phyloP scores from a whole-genome alignment of 2,797 vertebrate species.

The Nothura maculosa region DNA sequence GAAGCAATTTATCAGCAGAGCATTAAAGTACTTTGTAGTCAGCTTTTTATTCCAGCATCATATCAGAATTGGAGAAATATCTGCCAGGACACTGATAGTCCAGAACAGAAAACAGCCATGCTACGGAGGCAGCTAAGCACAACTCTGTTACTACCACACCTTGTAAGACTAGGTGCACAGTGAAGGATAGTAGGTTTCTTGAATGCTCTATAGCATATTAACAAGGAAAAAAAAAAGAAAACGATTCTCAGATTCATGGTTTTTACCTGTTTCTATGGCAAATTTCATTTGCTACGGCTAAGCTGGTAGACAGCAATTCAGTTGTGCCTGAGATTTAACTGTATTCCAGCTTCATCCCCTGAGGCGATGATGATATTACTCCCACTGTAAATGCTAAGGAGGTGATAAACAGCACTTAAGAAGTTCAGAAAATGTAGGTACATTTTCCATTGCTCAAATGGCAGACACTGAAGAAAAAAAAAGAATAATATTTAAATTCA shows the following conservation, averaged over 20 bases:
- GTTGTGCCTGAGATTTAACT: not conserved
- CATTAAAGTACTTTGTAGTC: not conserved
- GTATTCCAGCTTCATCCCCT: not conserved
- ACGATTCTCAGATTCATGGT: not conserved
- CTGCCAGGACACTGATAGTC: not conserved
- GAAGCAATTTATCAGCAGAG: not conserved
- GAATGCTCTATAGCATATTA: not conserved
- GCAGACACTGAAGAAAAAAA: not conserved
- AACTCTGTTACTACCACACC: not conserved
- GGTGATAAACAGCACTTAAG: not conserved
- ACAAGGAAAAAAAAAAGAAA: not conserved
- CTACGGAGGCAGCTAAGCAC: not conserved
- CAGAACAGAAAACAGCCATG: not conserved
- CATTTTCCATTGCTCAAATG: not conserved
- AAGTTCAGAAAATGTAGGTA: not conserved
- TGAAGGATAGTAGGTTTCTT: not conserved
- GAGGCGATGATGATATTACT: not conserved
- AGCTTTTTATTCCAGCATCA: not conserved
- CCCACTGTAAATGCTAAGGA: not conserved
- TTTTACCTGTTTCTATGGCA: not conserved
- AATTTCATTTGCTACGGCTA: not conserved
- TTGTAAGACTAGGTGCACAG: accelerated
- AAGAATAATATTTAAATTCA: not conserved
- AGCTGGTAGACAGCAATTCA: not conserved
- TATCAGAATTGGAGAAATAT: not conserved